Percentiles rank a stretch among this genome's conserved stretches.
These are phyloP conservation scores for Loripinus fragilis DNA, from an alignment of 2,888 invertebrate species.

Conservation along the genomic window DNA sequence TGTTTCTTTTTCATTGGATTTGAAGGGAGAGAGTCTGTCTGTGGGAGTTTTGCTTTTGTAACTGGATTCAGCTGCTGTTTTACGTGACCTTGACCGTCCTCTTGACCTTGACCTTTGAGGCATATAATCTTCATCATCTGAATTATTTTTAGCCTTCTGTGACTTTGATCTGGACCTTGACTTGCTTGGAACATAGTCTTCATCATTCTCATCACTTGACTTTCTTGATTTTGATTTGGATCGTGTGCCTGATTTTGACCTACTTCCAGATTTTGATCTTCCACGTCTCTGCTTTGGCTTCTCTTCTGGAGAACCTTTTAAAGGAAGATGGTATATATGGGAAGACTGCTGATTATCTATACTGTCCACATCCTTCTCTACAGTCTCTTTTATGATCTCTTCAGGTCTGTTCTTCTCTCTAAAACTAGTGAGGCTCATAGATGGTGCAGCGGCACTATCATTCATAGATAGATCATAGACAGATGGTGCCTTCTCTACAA, in stretches of 20 bases:
- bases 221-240: conserved; percentile 24
- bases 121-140: background rate
- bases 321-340: conserved; percentile 48
- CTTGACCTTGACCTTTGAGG: conserved; percentile 14
- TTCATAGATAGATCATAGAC: conserved; percentile 71
- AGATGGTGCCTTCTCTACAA: conserved; percentile 39
- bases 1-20: background rate
- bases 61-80: background rate
- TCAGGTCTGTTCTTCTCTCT: conserved; percentile 23
- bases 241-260: conserved; percentile 21
- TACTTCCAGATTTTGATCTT: conserved; percentile 28
- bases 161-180: conserved; percentile 18
- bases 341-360: conserved; percentile 26
- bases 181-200: conserved; percentile 4
- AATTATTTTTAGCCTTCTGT: background rate
- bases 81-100: conserved; percentile 21
- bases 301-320: conserved; percentile 47
- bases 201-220: conserved; percentile 22
- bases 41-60: background rate
- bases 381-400: background rate
- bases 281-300: conserved; percentile 11
- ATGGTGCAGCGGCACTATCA: conserved; percentile 56
- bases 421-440: conserved; percentile 30
- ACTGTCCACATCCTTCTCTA: background rate
- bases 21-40: too few relatives aligned